Percentiles rank a stretch among this genome's conserved stretches.
Conservation (phyloP, 2,888 invertebrate genomes). For the Allacma fusca region DNA sequence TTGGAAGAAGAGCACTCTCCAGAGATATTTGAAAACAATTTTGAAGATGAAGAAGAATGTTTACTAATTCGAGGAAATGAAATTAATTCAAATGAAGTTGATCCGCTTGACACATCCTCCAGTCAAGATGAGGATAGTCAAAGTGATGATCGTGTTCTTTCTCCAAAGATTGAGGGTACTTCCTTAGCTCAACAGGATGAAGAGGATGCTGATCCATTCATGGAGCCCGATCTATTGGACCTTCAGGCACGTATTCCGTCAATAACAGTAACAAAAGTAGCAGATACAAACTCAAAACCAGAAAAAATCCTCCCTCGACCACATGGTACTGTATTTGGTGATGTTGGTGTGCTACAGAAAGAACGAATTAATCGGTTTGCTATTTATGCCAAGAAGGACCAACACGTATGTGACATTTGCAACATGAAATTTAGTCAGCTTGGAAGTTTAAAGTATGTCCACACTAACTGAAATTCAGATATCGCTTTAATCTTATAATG, state of each 20-base stretch:
- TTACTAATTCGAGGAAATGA: slow-evolving; percentile 12
- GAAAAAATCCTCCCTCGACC: neutral
- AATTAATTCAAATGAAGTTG: slow-evolving; percentile 7
- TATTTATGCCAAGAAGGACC: slow-evolving; percentile 31
- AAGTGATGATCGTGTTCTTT: neutral
- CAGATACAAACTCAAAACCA: neutral
- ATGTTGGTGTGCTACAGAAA: slow-evolving; percentile 23
- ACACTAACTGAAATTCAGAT: too few relatives aligned
- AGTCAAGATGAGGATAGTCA: neutral
- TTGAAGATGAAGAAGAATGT: slow-evolving; percentile 30
- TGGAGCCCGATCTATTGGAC: neutral
- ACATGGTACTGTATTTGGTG: slow-evolving; percentile 19
- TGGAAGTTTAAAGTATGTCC: slow-evolving; percentile 11
- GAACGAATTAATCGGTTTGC: slow-evolving; percentile 29
- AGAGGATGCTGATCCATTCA: slow-evolving; percentile 21
- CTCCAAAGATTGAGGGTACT: neutral
- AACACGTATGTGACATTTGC: slow-evolving; percentile 16
- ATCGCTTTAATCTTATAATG: too few relatives aligned
- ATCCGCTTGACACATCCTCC: slow-evolving; percentile 20
- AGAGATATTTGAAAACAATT: slow-evolving; percentile 21
- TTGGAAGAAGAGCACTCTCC: neutral
- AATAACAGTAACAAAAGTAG: slow-evolving; percentile 12
- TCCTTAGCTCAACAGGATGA: neutral
- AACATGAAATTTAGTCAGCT: slow-evolving; percentile 20
- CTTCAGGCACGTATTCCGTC: slow-evolving; percentile 24